phyloP scores from a whole-genome alignment of 1,140 invertebrate genomes.

The Procambarus clarkii region DNA sequence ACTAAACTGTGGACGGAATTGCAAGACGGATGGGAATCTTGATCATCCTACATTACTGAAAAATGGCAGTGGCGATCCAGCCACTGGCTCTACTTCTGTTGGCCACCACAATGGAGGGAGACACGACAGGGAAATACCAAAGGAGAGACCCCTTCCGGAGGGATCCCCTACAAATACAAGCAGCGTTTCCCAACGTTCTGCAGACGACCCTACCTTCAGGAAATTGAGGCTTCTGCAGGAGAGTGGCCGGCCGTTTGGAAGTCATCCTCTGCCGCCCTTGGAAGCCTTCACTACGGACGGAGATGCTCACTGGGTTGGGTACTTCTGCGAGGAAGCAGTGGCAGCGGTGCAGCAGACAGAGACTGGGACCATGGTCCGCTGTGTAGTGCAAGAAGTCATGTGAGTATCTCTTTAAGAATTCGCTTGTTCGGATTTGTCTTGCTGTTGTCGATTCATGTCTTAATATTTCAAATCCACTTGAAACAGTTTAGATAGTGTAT shows the following conservation, averaged over 20 bases:
- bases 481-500: too few species aligned
- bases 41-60: too few species aligned
- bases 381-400: conserved; percentile 62
- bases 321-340: conserved; percentile 62
- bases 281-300: not conserved
- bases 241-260: not conserved
- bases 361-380: conserved; percentile 33
- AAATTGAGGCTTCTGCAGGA: not conserved
- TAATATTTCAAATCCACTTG: too few species aligned
- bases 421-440: not conserved
- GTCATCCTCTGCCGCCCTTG: conserved; percentile 37
- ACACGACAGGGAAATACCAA: too few species aligned
- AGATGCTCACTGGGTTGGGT: conserved; percentile 35
- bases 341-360: conserved; percentile 21
- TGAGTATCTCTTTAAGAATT: conserved; percentile 17
- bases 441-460: not conserved
- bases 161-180: not conserved
- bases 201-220: too few species aligned
- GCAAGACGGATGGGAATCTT: too few species aligned
- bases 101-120: too few species aligned
- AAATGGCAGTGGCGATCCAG: too few species aligned
- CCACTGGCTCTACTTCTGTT: too few species aligned
- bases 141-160: not conserved
- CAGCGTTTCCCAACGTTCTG: not conserved
- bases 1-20: too few species aligned